Percentiles rank a stretch among this genome's conserved stretches.
phyloP scores from a whole-genome alignment of 2,888 invertebrate species.

The Drosophila pullipes region DNA sequence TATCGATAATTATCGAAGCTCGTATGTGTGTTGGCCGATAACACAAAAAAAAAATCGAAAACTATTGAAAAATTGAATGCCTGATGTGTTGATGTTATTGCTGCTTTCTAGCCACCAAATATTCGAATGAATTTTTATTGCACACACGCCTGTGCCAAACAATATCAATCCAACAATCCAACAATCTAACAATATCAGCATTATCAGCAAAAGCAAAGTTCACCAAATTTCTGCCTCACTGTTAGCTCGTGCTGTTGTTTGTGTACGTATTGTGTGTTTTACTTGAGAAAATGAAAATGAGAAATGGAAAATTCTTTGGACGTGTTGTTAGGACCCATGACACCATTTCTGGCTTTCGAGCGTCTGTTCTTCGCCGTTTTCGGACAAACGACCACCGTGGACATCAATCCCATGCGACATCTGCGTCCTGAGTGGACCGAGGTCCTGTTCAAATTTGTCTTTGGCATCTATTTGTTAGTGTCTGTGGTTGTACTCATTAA shows the following conservation, averaged over 20 bases:
- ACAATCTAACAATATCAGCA: slow-evolving; percentile 41
- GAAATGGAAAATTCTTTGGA: slow-evolving; percentile 35
- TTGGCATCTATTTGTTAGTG: slow-evolving; percentile 99
- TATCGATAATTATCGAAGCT: slow-evolving; percentile 54
- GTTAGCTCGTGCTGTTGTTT: slow-evolving; percentile 42
- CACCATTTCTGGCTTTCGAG: slow-evolving; percentile 96
- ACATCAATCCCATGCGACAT: slow-evolving; percentile 91
- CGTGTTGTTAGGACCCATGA: slow-evolving; percentile 87
- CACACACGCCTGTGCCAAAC: slow-evolving; percentile 77
- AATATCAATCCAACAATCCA: slow-evolving; percentile 26
- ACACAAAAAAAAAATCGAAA: slow-evolving; percentile 14
- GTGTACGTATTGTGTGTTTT: slow-evolving; percentile 15
- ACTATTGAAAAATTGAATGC: slow-evolving; percentile 22
- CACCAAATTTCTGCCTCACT: slow-evolving; percentile 37
- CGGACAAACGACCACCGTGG: slow-evolving; percentile 95
- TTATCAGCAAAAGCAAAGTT: slow-evolving; percentile 29
- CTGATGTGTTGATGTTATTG: slow-evolving; percentile 69
- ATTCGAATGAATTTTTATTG: slow-evolving; percentile 47
- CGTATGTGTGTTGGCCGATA: slow-evolving; percentile 64
- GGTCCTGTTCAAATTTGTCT: slow-evolving; percentile 95
- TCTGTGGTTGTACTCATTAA: slow-evolving; percentile 99
- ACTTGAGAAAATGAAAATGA: slow-evolving; percentile 22
- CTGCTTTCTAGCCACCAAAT: slow-evolving; percentile 40
- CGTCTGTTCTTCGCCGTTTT: slow-evolving; percentile 99
- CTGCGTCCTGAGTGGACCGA: slow-evolving; percentile 93